Evolutionary conservation across 2,113 vertebrate genomes (phyloP).

Genomic region (Gymnocephalus cernua): DNA sequence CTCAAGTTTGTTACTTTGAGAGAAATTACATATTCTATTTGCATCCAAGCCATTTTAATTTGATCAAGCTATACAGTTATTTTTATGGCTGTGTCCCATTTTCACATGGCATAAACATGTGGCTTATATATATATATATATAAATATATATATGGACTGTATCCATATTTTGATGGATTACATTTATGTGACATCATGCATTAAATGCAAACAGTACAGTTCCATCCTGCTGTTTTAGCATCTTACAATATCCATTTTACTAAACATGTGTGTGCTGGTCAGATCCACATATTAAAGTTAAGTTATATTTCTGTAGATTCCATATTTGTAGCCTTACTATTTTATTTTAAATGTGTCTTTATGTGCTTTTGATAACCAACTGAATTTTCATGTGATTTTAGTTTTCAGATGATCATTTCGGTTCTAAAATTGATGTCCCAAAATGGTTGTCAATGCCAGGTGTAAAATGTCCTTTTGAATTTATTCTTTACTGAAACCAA

Average conservation of each 20-base stretch:
- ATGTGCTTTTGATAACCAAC: background rate
- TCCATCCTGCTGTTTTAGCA: background rate
- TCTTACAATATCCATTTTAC: background rate
- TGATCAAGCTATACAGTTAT: background rate
- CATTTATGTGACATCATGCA: background rate
- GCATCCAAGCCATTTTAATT: background rate
- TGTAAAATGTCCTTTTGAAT: background rate
- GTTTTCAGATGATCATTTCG: background rate
- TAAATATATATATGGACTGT: background rate
- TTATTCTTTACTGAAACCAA: background rate
- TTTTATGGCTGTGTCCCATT: background rate
- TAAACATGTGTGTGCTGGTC: background rate
- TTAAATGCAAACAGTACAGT: background rate
- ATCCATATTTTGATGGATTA: background rate
- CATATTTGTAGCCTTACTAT: background rate
- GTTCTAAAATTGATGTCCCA: constrained; percentile 16
- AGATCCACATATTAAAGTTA: background rate
- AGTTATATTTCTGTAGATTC: background rate
- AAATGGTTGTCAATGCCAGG: background rate
- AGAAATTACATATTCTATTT: background rate
- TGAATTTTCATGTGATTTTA: background rate
- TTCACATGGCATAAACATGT: background rate
- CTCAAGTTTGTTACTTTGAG: background rate
- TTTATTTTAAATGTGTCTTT: background rate
- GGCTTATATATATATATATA: no score